These are phyloP conservation scores for Nymphalis io DNA, from an alignment of 1,140 invertebrate genomes.

Conservation along the genomic window DNA sequence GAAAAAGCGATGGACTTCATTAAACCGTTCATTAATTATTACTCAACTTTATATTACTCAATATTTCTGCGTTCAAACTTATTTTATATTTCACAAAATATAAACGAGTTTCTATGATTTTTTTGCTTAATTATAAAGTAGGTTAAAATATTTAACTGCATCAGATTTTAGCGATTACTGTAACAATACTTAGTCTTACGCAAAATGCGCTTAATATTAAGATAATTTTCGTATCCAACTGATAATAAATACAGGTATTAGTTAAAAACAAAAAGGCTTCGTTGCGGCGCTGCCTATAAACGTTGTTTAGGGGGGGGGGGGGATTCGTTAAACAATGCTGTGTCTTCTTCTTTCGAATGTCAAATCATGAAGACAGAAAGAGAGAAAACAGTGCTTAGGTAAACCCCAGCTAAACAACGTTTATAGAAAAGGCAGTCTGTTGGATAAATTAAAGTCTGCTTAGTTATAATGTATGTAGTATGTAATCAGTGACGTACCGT, in stretches of 20 bases:
- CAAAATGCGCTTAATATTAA: conserved; percentile 1
- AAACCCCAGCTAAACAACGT: no score
- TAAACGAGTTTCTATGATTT: conserved; percentile 17
- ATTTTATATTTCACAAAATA: conserved; percentile 11
- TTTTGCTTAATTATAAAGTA: conserved; percentile 20
- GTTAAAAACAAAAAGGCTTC: no score
- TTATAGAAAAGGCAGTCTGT: no score
- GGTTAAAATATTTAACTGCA: conserved; percentile 25
- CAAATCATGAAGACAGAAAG: no score
- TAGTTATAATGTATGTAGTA: no score
- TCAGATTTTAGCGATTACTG: background rate
- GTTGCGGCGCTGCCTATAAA: no score
- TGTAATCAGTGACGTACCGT: background rate
- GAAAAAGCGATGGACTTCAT: background rate
- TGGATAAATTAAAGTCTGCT: no score
- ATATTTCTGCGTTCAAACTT: background rate
- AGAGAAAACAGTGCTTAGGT: no score
- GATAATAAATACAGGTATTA: background rate
- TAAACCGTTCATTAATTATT: conserved; percentile 11
- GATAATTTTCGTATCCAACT: background rate
- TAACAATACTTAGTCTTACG: conserved; percentile 7
- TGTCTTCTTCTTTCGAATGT: no score
- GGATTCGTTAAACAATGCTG: no score
- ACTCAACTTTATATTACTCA: conserved; percentile 9
- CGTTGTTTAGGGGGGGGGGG: no score